Percentiles rank a stretch among this genome's conserved stretches.
Conservation (phyloP, 2,113 vertebrate genomes). For the Crotalus helleri region DNA sequence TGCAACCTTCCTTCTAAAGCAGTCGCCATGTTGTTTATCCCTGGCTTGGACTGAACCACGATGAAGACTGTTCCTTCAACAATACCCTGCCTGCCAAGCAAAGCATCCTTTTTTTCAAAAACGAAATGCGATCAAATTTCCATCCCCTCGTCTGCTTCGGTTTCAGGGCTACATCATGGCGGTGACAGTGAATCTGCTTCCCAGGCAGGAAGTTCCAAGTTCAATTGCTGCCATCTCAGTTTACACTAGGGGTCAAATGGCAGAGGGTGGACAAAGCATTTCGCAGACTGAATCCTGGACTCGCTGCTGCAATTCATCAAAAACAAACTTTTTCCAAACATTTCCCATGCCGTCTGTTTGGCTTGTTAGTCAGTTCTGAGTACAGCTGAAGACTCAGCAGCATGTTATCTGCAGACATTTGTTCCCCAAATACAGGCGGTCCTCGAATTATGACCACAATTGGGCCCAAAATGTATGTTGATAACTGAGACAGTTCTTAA, state of each 20-base stretch:
- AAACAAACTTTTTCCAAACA: background rate
- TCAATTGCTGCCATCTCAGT: background rate
- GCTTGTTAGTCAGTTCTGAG: background rate
- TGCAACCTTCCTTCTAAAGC: too few species aligned
- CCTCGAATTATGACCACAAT: too few species aligned
- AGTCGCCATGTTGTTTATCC: too few species aligned
- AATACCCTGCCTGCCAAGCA: background rate
- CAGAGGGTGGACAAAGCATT: too few species aligned
- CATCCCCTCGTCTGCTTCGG: background rate
- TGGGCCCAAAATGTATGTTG: too few species aligned
- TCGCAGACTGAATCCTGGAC: background rate
- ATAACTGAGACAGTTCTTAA: too few species aligned
- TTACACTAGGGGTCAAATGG: background rate
- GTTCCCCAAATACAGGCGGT: background rate
- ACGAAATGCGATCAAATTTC: too few species aligned
- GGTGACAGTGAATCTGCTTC: background rate
- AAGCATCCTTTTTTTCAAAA: background rate
- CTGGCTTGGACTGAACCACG: too few species aligned
- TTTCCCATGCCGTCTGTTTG: background rate
- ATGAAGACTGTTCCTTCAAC: too few species aligned
- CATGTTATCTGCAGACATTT: background rate
- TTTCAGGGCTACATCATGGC: background rate
- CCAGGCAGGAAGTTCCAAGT: background rate
- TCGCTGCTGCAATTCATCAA: background rate
- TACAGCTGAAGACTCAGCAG: background rate